These are phyloP conservation scores for Pomatorhinus ruficollis DNA, from an alignment of 2,113 vertebrate genomes.

Conservation along the genomic window DNA sequence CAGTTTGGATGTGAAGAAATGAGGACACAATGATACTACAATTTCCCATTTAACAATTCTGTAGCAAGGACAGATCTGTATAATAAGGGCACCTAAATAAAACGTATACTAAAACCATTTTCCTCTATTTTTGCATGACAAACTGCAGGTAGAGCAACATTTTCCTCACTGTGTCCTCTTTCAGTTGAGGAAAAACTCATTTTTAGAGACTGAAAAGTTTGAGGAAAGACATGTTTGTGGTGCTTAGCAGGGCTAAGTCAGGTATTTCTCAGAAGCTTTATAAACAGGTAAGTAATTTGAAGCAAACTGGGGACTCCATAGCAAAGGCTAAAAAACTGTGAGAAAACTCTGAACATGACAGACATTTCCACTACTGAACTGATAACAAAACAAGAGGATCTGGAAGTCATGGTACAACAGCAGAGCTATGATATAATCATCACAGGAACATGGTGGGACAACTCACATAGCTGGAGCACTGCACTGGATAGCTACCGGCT, in stretches of 20 bases:
- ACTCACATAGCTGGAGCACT: neutral
- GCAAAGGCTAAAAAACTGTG: neutral
- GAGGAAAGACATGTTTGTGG: neutral
- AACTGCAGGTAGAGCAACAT: neutral
- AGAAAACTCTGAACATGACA: neutral
- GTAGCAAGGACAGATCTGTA: neutral
- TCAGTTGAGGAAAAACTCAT: neutral
- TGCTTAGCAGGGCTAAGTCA: neutral
- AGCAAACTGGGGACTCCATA: neutral
- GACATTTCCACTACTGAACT: neutral
- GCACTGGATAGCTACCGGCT: neutral
- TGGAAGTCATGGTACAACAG: neutral
- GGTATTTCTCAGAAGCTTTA: neutral
- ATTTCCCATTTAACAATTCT: neutral
- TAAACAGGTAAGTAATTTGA: neutral
- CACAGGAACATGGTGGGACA: neutral
- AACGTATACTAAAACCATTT: neutral
- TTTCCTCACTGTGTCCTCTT: neutral
- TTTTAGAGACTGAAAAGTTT: neutral
- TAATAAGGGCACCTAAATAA: neutral
- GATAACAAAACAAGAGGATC: neutral
- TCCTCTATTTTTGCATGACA: neutral
- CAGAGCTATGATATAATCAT: neutral
- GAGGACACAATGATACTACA: neutral
- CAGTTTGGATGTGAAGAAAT: neutral